A percentile compares a stretch with the other conserved stretches of the same genome.
phyloP scores from a whole-genome alignment of 1,140 invertebrate genomes.

The Drosophila sucinea region DNA sequence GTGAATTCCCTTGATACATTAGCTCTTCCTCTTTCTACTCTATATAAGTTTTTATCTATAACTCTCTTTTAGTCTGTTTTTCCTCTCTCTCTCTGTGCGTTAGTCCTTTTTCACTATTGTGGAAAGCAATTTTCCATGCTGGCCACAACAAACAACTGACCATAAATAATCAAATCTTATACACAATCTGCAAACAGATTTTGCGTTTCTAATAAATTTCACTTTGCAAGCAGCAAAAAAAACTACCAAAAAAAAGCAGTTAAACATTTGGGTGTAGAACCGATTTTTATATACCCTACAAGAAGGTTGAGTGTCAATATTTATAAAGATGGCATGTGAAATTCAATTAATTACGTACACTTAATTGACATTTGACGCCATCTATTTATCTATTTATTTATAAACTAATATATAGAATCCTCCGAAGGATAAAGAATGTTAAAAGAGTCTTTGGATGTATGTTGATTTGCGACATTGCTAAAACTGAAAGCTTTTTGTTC shows the following conservation, averaged over 20 bases:
- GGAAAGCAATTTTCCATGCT: conserved; percentile 52
- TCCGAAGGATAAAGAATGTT: too few relatives aligned
- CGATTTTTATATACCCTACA: not conserved
- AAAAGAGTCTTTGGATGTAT: too few relatives aligned
- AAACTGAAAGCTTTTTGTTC: too few relatives aligned
- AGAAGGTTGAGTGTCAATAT: too few relatives aligned
- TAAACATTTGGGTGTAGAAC: too few relatives aligned
- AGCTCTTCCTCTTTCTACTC: not conserved
- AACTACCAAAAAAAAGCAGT: conserved; percentile 26
- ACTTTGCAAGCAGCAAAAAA: conserved; percentile 62
- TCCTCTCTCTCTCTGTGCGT: not conserved
- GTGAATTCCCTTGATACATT: not conserved
- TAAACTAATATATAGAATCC: too few relatives aligned
- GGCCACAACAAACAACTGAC: conserved; percentile 62
- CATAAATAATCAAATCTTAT: conserved; percentile 80
- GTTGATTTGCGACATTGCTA: too few relatives aligned
- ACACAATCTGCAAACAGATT: conserved; percentile 79
- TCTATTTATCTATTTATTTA: too few relatives aligned
- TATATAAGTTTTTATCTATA: conserved; percentile 19
- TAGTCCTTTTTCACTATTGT: conserved; percentile 24
- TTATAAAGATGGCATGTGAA: too few relatives aligned
- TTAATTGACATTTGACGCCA: too few relatives aligned
- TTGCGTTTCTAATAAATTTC: conserved; percentile 81
- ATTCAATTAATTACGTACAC: too few relatives aligned
- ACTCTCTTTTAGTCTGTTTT: conserved; percentile 10